Conservation (phyloP, 2,797 vertebrate genomes). For the Discoglossus pictus region DNA sequence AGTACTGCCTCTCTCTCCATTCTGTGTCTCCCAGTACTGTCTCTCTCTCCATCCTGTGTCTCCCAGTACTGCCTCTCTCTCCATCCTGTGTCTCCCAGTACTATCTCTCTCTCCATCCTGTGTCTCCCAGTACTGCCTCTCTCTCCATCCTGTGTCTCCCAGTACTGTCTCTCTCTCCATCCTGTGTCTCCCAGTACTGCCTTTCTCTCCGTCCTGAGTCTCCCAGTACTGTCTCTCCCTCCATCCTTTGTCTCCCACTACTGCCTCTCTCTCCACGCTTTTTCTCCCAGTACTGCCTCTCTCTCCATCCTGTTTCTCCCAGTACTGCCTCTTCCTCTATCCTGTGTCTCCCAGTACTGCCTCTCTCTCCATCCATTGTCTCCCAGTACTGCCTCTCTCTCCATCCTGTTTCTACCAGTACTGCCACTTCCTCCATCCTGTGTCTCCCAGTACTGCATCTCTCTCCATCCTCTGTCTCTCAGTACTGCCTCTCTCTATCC, state of each 20-base stretch:
- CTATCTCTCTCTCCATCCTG: too few species aligned
- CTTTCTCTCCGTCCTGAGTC: too few species aligned
- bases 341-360: neutral
- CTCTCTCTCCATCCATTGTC: neutral
- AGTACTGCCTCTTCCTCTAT: neutral
- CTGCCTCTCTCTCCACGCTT: neutral
- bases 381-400: neutral
- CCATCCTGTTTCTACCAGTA: neutral
- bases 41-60: too few species aligned
- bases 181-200: too few species aligned
- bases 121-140: too few species aligned
- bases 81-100: too few species aligned
- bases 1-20: neutral
- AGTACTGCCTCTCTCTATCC: neutral
- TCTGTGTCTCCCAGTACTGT: conserved; percentile 33
- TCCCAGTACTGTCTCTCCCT: neutral
- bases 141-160: too few species aligned
- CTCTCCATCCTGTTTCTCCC: neutral
- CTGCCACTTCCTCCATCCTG: neutral
- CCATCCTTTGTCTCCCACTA: neutral
- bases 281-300: neutral
- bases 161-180: too few species aligned
- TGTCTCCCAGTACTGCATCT: neutral
- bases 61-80: too few species aligned
- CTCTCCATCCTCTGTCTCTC: neutral